Percentiles rank a stretch among this genome's conserved stretches.
phyloP scores from a whole-genome alignment of 2,888 invertebrate species.

The Scaptomyza parva region DNA sequence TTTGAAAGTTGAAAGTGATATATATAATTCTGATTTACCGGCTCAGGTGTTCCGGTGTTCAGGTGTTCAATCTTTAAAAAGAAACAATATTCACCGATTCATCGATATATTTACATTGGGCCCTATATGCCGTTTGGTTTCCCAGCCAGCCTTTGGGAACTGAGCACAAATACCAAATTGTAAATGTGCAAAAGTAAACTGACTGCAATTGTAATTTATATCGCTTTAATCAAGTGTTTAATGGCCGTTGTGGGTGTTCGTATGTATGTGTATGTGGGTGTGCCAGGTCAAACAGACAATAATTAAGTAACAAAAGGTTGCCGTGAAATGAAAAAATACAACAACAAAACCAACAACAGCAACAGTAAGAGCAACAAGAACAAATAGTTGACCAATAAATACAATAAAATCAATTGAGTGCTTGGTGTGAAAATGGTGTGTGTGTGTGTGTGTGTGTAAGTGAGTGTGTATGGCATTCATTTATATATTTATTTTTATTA shows the following conservation, averaged over 20 bases:
- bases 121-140: too few relatives aligned
- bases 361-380: too few relatives aligned
- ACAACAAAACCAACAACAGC: not conserved
- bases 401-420: slow-evolving; percentile 10
- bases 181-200: not conserved
- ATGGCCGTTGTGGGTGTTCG: slow-evolving; percentile 6
- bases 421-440: not conserved
- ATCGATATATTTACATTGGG: too few relatives aligned
- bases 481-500: slow-evolving; percentile 3
- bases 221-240: slow-evolving; percentile 59
- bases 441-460: not conserved
- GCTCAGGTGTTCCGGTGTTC: too few relatives aligned
- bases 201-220: slow-evolving; percentile 48
- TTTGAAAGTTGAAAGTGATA: not conserved
- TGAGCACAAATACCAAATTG: not conserved
- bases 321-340: not conserved
- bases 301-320: slow-evolving; percentile 10
- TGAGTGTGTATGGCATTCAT: not conserved
- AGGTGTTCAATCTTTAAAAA: too few relatives aligned
- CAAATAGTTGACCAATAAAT: slow-evolving; percentile 2
- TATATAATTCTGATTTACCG: too few relatives aligned
- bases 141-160: not conserved
- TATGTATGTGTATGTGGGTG: not conserved
- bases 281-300: slow-evolving; percentile 8
- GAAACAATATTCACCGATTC: too few relatives aligned